Conservation (phyloP, 1,140 invertebrate species). For the Venustaconcha ellipsiformis region DNA sequence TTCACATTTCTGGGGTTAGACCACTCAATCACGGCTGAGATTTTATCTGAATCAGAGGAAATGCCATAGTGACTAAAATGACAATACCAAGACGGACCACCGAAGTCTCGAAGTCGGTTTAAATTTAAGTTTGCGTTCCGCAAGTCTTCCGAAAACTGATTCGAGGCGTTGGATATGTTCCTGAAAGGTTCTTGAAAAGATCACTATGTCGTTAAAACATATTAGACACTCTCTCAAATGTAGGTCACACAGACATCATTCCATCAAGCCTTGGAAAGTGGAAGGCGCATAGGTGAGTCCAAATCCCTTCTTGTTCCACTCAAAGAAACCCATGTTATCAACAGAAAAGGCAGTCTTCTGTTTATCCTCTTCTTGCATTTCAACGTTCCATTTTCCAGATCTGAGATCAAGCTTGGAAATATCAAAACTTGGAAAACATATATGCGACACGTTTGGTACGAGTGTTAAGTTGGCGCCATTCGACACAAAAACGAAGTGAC, state of each 20-base stretch:
- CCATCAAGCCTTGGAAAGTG: conserved; percentile 53
- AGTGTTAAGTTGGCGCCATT: not conserved
- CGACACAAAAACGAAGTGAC: conserved; percentile 5
- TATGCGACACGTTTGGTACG: not conserved
- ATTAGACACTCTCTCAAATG: conserved; percentile 16
- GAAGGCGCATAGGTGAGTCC: conserved; percentile 27
- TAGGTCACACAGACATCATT: conserved; percentile 28
- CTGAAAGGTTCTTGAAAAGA: conserved; percentile 6
- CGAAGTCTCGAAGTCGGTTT: conserved; percentile 3
- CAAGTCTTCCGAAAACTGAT: too few relatives aligned
- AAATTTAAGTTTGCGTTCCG: not conserved
- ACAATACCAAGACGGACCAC: not conserved
- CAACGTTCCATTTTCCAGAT: conserved; percentile 64
- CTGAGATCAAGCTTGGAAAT: conserved; percentile 1
- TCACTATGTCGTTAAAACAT: conserved; percentile 46
- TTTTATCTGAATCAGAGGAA: conserved; percentile 60
- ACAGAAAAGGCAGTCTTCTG: not conserved
- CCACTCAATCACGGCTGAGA: conserved; percentile 58
- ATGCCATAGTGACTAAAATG: conserved; percentile 3
- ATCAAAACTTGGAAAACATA: not conserved
- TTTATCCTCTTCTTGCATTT: conserved; percentile 44
- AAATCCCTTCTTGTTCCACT: not conserved
- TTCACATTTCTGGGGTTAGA: conserved; percentile 48
- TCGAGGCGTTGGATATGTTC: too few relatives aligned
- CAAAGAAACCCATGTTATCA: too few relatives aligned